These are phyloP conservation scores for Sapajus apella DNA, from an alignment of 2,113 vertebrate species.

Conservation along the genomic window DNA sequence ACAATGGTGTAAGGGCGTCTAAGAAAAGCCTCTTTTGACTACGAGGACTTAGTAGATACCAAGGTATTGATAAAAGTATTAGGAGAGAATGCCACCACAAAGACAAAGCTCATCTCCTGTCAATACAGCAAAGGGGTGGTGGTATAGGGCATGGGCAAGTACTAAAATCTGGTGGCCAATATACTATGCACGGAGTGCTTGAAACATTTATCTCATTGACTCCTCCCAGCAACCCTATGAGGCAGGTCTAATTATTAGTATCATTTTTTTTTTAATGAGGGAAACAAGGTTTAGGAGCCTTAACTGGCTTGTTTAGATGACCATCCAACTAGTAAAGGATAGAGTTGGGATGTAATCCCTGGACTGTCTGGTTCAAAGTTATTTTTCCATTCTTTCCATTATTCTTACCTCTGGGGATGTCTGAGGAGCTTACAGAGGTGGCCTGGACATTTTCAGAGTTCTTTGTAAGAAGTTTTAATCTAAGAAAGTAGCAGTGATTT, in stretches of 20 bases:
- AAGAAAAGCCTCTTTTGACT: constrained; percentile 5
- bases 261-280: constrained; percentile 22
- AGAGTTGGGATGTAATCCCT: constrained; percentile 1
- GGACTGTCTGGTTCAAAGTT: background rate
- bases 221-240: background rate
- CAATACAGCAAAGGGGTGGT: background rate
- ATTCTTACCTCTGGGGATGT: background rate
- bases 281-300: background rate
- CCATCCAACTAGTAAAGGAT: constrained; percentile 38
- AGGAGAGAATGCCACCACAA: background rate
- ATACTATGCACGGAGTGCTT: background rate
- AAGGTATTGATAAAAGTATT: constrained; percentile 6
- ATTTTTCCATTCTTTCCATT: constrained; percentile 54
- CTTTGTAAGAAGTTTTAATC: background rate
- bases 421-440: background rate
- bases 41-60: background rate
- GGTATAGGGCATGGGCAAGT: background rate
- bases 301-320: constrained; percentile 17
- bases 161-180: constrained; percentile 11
- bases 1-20: background rate
- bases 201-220: background rate
- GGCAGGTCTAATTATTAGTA: constrained; percentile 9
- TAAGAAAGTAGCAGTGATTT: background rate
- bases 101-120: constrained; percentile 11
- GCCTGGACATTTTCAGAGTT: background rate